Evolutionary conservation across 2,888 invertebrate species (phyloP).

Genomic region (Dynastes maya): DNA sequence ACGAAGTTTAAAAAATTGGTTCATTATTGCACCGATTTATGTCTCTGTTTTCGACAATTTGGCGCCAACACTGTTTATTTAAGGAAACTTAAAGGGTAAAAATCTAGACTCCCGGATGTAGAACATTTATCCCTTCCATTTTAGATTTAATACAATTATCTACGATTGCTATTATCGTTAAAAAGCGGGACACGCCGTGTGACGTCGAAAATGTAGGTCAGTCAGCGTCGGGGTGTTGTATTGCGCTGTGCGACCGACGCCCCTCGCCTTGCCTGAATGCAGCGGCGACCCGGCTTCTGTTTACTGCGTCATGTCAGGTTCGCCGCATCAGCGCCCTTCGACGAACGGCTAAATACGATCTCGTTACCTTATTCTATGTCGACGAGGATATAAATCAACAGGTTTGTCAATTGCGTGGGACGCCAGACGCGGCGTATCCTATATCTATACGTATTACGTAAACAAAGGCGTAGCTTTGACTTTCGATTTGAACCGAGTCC

Average conservation of each 20-base stretch:
- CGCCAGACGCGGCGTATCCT: background rate
- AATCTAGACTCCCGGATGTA: too few relatives aligned
- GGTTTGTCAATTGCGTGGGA: conserved; percentile 27
- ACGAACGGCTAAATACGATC: background rate
- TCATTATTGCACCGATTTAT: background rate
- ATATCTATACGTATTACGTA: background rate
- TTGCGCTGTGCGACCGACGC: background rate
- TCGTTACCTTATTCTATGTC: background rate
- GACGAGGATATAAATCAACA: conserved; percentile 38
- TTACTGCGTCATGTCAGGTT: conserved; percentile 2
- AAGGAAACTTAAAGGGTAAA: too few relatives aligned
- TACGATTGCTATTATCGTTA: background rate
- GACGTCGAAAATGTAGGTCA: background rate
- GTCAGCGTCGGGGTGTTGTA: background rate
- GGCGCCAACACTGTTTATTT: too few relatives aligned
- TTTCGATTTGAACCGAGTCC: background rate
- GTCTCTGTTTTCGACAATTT: too few relatives aligned
- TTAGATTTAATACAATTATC: background rate
- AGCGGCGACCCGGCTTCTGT: background rate
- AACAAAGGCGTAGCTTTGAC: background rate
- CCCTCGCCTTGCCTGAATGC: background rate
- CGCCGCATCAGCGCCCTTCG: conserved; percentile 8
- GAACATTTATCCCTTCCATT: too few relatives aligned
- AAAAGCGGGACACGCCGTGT: background rate
- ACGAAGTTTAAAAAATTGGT: background rate